A percentile compares a stretch with the other conserved stretches of the same genome.
Evolutionary conservation across 1,140 invertebrate genomes (phyloP).

Genomic region (Pseudomyrmex cubaensis): DNA sequence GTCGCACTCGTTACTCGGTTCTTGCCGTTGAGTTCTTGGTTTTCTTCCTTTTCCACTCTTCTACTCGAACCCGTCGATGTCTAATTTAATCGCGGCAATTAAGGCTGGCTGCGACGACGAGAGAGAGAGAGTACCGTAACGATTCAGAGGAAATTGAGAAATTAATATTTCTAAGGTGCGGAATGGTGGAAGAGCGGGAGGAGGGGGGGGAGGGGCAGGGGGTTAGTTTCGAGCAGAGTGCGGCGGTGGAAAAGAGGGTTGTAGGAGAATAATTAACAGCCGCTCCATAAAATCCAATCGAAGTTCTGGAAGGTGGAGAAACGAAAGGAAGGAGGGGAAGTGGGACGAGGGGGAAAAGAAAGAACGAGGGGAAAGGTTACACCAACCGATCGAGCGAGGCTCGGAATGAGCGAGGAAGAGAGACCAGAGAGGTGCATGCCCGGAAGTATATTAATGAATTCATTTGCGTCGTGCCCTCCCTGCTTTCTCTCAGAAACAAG

Average conservation of each 20-base stretch:
- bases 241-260: slow-evolving; percentile 27
- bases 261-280: slow-evolving; percentile 71
- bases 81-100: slow-evolving; percentile 75
- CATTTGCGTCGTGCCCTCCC: not conserved
- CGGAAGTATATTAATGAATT: slow-evolving; percentile 60
- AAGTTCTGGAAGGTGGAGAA: slow-evolving; percentile 37
- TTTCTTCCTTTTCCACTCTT: slow-evolving; percentile 47
- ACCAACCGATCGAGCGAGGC: slow-evolving; percentile 21
- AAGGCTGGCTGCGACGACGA: slow-evolving; percentile 57
- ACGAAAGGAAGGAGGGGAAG: not conserved
- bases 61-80: slow-evolving; percentile 58
- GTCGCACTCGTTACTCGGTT: slow-evolving; percentile 32
- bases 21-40: slow-evolving; percentile 19
- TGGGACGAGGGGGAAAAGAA: no score
- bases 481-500: slow-evolving; percentile 28
- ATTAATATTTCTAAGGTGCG: slow-evolving; percentile 68
- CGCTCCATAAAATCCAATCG: slow-evolving; percentile 69
- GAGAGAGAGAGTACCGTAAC: slow-evolving; percentile 44
- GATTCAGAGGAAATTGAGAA: slow-evolving; percentile 69
- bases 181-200: not conserved
- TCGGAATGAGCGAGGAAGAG: slow-evolving; percentile 56
- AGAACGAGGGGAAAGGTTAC: slow-evolving; percentile 7
- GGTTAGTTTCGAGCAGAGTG: slow-evolving; percentile 19
- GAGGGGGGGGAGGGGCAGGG: no score
- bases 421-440: slow-evolving; percentile 21